Evolutionary conservation across 2,888 invertebrate species (phyloP), one percentile per base, ranked within the genome.

Genomic region (Molorchus minor): DNA sequence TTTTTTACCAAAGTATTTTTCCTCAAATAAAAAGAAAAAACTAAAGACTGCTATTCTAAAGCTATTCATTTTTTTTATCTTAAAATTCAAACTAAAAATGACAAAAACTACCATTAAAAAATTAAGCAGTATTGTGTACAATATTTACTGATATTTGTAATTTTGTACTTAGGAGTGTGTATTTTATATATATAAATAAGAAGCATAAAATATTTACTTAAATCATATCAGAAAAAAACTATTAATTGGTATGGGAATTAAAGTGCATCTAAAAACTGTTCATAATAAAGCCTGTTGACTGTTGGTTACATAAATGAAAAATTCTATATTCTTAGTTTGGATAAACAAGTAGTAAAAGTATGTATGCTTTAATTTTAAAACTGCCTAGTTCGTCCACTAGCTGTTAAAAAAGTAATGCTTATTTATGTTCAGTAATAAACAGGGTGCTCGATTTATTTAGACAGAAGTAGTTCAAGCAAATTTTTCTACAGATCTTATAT

Each of bases 391-490:
- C 49, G 49, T 49, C 49, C 49, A 49, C 17, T 49, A 49, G 20
- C 25, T 38, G 15, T 38, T 49, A 10, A n/a, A 33, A 33, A 49
- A 47, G 47, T 35, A 47, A 47, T 47, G 38, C 49, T 49, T 38
- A 49, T 49, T 49, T 49, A 49, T 38, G 12, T 49, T 13, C 21
- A 38, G 13, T 49, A 40, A 38, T 49, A 21, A 25, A 49, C 49
- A 49, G 49, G 49, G 49, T 49, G 49, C 38, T 38, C 36, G 38
- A 49, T 30, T 33, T 47, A 35, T 49, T 19, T 49, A 25, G 12
- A 21, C n/a, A n/a, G n/a, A n/a, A n/a, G n/a, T n/a, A n/a, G n/a
- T n/a, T n/a, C n/a, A n/a, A n/a, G n/a, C n/a, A n/a, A n/a, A n/a
- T n/a, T n/a, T n/a, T n/a, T n/a, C n/a, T 19, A 7, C 20, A n/a